These are phyloP conservation scores for Pimpla rufipes DNA, from an alignment of 2,888 invertebrate genomes.

Conservation along the genomic window DNA sequence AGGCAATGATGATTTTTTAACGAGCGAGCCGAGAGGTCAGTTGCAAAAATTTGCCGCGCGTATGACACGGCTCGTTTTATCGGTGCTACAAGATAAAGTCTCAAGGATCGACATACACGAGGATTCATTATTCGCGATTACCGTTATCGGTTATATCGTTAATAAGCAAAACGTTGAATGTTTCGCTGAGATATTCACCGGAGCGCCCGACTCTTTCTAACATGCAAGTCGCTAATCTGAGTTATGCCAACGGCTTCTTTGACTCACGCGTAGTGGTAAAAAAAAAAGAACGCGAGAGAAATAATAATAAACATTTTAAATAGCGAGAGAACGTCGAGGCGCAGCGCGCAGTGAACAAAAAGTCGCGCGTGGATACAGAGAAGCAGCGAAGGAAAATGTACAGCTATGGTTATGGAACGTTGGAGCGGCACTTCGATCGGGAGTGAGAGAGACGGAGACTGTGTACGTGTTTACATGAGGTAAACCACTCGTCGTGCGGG, in stretches of 20 bases:
- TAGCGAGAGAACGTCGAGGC: conserved; percentile 7
- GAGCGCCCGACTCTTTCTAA: not conserved
- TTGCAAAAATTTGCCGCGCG: not conserved
- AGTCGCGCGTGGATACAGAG: not conserved
- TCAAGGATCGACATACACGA: not conserved
- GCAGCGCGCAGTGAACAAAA: not conserved
- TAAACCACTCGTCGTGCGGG: not conserved
- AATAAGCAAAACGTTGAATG: conserved; percentile 17
- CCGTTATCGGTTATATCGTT: not conserved
- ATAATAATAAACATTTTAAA: not conserved
- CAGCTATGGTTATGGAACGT: not conserved
- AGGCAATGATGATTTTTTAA: not conserved
- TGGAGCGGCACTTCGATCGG: conserved; percentile 23
- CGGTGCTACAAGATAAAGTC: conserved; percentile 12
- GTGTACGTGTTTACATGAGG: not conserved
- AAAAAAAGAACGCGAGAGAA: not conserved
- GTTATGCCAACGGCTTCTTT: not conserved
- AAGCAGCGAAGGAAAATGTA: conserved; percentile 12
- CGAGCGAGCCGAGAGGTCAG: not conserved
- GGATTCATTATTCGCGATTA: conserved; percentile 16
- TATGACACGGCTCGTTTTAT: not conserved
- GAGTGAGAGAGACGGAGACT: not conserved
- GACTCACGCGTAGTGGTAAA: conserved; percentile 13
- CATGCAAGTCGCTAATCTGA: not conserved
- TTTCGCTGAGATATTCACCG: not conserved